These are phyloP conservation scores for Hofmannophila pseudospretella DNA, from an alignment of 2,888 invertebrate species.

Conservation along the genomic window DNA sequence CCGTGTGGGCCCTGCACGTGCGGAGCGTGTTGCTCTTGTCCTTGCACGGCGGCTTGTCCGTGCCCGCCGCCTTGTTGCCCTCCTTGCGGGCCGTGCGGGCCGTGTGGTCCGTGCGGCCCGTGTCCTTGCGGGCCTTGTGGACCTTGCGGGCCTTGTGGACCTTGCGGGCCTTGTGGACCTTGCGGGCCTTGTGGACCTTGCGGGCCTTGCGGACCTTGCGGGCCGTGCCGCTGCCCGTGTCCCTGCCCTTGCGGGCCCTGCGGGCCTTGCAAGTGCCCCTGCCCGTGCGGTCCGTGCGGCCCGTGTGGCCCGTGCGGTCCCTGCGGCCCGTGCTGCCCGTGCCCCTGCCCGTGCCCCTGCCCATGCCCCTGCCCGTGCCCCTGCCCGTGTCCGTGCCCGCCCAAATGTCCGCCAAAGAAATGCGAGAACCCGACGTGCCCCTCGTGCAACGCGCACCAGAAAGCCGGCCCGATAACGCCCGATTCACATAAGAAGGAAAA, in stretches of 20 bases:
- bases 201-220: constrained; percentile 26
- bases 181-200: constrained; percentile 26
- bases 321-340: constrained; percentile 27
- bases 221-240: constrained; percentile 23
- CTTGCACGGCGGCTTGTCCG: constrained; percentile 11
- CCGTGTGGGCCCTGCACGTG: constrained; percentile 1
- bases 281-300: constrained; percentile 32
- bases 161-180: constrained; percentile 27
- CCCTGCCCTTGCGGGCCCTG: constrained; percentile 25
- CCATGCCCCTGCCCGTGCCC: constrained; percentile 25
- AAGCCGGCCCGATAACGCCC: constrained; percentile 5
- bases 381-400: constrained; percentile 18
- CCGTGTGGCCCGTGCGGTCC: constrained; percentile 29
- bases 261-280: constrained; percentile 40
- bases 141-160: constrained; percentile 35
- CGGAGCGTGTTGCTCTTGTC: constrained; percentile 15
- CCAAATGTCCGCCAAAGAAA: constrained; percentile 18
- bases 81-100: constrained; percentile 24
- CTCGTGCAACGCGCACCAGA: constrained; percentile 13
- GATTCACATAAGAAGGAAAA: neutral
- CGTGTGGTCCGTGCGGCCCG: constrained; percentile 19
- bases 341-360: constrained; percentile 24
- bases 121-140: constrained; percentile 34
- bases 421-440: constrained; percentile 21
- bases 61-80: constrained; percentile 19